These are phyloP conservation scores for Alca torda DNA, from an alignment of 2,797 vertebrate species.

Conservation along the genomic window DNA sequence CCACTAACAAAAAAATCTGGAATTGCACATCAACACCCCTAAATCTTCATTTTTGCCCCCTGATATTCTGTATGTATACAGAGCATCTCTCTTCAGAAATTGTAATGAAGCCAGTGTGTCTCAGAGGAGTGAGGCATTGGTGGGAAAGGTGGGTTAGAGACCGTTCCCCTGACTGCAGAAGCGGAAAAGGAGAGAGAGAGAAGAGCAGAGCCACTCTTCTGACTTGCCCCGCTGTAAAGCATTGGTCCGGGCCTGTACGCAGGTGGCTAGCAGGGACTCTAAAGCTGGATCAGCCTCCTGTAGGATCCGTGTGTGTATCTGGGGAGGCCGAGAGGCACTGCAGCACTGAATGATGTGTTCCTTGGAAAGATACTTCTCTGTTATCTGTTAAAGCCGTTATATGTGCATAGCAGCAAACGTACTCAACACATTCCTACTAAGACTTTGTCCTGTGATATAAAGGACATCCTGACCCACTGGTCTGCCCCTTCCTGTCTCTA, in stretches of 20 bases:
- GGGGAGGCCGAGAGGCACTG: neutral
- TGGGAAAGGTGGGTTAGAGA: neutral
- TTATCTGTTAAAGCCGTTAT: fast-evolving
- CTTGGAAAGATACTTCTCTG: neutral
- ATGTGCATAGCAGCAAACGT: fast-evolving
- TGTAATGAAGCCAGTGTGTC: neutral
- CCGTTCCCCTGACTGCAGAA: neutral
- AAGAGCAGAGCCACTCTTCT: neutral
- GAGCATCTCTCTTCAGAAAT: neutral
- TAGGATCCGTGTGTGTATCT: fast-evolving
- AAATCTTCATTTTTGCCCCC: neutral
- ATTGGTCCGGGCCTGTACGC: fast-evolving
- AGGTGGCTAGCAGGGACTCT: neutral
- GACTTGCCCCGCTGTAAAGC: fast-evolving
- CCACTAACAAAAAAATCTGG: neutral
- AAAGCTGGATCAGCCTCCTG: neutral
- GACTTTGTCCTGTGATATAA: neutral
- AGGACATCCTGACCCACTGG: neutral
- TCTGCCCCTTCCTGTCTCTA: neutral
- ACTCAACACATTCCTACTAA: neutral
- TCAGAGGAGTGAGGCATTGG: neutral
- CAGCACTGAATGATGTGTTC: fast-evolving
- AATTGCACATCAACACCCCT: neutral
- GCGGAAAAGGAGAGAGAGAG: fast-evolving
- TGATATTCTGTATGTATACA: neutral